Evolutionary conservation across 2,797 vertebrate genomes (phyloP).

Genomic region (Muscicapa striata): DNA sequence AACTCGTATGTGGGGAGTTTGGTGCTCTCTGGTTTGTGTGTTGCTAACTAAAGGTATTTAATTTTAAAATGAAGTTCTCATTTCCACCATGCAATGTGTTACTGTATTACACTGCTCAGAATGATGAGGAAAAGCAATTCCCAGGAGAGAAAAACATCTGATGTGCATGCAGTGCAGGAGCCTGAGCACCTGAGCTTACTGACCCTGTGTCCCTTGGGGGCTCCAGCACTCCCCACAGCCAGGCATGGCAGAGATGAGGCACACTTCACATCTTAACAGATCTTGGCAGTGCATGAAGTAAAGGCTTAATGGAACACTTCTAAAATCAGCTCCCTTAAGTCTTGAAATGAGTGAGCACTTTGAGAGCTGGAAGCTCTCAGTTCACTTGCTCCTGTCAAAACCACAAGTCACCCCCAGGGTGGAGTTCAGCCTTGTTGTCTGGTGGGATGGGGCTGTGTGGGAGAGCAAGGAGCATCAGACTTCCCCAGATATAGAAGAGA

Average conservation of each 20-base stretch:
- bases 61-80: not conserved
- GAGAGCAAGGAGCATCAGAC: not conserved
- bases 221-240: not conserved
- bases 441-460: not conserved
- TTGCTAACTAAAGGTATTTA: not conserved
- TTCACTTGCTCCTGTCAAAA: not conserved
- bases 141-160: not conserved
- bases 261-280: not conserved
- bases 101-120: not conserved
- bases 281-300: not conserved
- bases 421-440: not conserved
- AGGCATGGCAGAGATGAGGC: not conserved
- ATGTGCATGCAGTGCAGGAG: not conserved
- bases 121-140: not conserved
- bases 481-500: not conserved
- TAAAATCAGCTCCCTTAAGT: not conserved
- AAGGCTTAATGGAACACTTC: not conserved
- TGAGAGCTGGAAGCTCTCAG: not conserved
- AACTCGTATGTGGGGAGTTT: not conserved
- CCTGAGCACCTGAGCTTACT: not conserved
- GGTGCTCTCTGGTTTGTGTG: not conserved
- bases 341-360: not conserved
- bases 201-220: accelerated
- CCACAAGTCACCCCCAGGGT: not conserved
- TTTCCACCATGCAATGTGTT: not conserved